Evolutionary conservation across 2,888 invertebrate genomes (phyloP).

Genomic region (Caenorhabditis sinica): DNA sequence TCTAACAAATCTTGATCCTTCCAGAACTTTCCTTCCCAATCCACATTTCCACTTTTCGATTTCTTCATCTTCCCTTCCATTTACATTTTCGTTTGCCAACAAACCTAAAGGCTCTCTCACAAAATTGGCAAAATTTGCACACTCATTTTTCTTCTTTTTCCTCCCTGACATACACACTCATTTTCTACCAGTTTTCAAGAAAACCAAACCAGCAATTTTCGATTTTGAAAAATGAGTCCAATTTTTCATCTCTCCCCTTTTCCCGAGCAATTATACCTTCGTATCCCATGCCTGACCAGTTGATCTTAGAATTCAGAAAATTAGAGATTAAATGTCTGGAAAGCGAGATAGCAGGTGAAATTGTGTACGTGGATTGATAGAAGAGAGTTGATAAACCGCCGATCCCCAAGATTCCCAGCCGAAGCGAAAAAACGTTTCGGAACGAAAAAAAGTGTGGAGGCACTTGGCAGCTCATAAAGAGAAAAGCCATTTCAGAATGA

Average conservation of each 20-base stretch:
- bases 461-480: conserved; percentile 26
- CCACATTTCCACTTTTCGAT: not conserved
- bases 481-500: conserved; percentile 50
- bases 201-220: conserved; percentile 1
- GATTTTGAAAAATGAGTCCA: not conserved
- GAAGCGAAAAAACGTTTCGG: not conserved
- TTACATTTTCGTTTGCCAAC: not conserved
- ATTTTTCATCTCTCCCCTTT: not conserved
- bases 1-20: too few species aligned
- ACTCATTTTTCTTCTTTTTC: not conserved
- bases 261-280: not conserved
- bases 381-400: too few species aligned
- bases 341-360: conserved; percentile 24
- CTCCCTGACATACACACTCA: not conserved
- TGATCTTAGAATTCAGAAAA: not conserved
- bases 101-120: not conserved
- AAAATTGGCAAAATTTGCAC: not conserved
- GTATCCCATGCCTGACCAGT: not conserved
- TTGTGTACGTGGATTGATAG: too few species aligned
- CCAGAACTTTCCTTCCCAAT: not conserved
- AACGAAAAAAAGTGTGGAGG: conserved; percentile 16
- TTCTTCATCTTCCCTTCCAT: not conserved
- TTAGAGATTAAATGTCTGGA: not conserved
- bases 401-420: not conserved
- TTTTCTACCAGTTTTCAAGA: not conserved